Conservation (phyloP, 2,113 vertebrate genomes). For the Columba livia region DNA sequence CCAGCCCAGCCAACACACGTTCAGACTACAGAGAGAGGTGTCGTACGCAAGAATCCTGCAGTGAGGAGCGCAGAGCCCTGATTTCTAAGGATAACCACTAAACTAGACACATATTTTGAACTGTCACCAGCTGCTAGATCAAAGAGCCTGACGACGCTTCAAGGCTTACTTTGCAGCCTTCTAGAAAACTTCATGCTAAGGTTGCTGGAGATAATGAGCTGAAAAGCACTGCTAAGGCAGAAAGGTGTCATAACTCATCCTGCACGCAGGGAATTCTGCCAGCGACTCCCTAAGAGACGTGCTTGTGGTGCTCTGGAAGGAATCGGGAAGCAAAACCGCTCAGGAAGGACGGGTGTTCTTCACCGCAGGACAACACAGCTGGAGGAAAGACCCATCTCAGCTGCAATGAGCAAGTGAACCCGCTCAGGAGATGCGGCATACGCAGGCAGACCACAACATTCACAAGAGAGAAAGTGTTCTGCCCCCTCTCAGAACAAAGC, state of each 20-base stretch:
- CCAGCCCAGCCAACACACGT: not conserved
- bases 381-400: not conserved
- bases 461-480: not conserved
- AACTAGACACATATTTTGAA: slow-evolving; percentile 48
- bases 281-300: not conserved
- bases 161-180: slow-evolving; percentile 30
- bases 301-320: not conserved
- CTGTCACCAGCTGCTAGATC: slow-evolving; percentile 37
- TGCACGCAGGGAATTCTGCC: not conserved
- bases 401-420: not conserved
- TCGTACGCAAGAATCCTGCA: not conserved
- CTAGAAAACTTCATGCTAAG: not conserved
- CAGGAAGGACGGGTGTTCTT: not conserved
- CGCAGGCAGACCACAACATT: not conserved
- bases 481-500: not conserved
- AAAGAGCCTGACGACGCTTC: slow-evolving; percentile 39
- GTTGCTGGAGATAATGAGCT: slow-evolving; percentile 27
- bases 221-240: not conserved
- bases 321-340: not conserved
- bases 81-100: slow-evolving; percentile 36
- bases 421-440: not conserved
- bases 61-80: not conserved
- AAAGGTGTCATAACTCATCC: not conserved
- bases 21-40: not conserved
- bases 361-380: fast-evolving